Evolutionary conservation across 2,797 vertebrate genomes (phyloP).

Genomic region (Arnoldichthys spilopterus): DNA sequence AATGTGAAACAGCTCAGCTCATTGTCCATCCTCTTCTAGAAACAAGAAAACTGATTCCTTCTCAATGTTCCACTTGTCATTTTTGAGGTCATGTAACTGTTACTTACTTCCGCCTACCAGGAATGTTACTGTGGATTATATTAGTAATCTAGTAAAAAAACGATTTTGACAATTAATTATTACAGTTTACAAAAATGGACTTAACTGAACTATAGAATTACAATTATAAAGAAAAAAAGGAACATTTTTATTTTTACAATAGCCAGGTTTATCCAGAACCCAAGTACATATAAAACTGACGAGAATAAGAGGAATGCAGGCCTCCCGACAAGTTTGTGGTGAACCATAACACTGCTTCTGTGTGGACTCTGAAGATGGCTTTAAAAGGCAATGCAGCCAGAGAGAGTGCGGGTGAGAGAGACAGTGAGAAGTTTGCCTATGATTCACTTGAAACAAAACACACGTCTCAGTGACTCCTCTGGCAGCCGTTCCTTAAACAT

Average conservation of each 20-base stretch:
- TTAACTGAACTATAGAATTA: neutral
- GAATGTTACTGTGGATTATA: neutral
- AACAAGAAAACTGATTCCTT: neutral
- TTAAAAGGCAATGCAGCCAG: slow-evolving; percentile 76
- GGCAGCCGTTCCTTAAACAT: slow-evolving; percentile 54
- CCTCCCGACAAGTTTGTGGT: slow-evolving; percentile 41
- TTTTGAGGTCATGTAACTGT: too few relatives aligned
- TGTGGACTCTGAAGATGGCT: slow-evolving; percentile 62
- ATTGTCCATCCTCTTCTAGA: neutral
- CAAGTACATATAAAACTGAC: neutral
- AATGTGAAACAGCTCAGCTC: neutral
- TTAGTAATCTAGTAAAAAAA: neutral
- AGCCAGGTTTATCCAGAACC: neutral
- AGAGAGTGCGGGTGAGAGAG: slow-evolving; percentile 28
- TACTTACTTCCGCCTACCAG: too few relatives aligned
- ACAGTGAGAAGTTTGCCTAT: slow-evolving; percentile 42
- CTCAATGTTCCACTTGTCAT: neutral
- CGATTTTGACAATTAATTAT: neutral
- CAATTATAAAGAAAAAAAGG: neutral
- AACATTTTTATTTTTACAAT: neutral
- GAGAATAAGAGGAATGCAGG: slow-evolving; percentile 64
- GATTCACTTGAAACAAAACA: slow-evolving; percentile 64
- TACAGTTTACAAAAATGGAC: neutral
- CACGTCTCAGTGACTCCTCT: slow-evolving; percentile 54
- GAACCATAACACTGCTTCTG: slow-evolving; percentile 54